Evolutionary conservation across 2,797 vertebrate genomes (phyloP).

Genomic region (Dendrocincla tyrannina): DNA sequence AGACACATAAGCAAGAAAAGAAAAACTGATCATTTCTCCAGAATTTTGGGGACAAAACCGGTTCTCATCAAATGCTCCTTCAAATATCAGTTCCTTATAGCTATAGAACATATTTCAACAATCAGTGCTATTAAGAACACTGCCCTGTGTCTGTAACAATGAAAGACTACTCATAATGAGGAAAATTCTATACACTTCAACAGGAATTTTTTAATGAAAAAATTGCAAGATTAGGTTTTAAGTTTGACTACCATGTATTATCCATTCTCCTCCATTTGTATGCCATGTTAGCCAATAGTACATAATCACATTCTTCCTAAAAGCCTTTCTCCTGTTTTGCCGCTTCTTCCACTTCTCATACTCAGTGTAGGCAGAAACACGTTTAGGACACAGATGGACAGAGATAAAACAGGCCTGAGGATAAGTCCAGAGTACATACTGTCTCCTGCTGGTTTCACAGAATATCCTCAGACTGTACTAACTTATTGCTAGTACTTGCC

Average conservation of each 20-base stretch:
- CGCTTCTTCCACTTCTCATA: neutral
- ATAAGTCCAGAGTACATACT: neutral
- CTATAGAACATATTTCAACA: neutral
- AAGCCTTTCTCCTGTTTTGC: neutral
- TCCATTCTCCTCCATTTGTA: neutral
- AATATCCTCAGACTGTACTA: neutral
- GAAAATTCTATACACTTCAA: neutral
- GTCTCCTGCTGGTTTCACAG: neutral
- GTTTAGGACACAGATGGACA: neutral
- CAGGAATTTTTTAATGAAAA: neutral
- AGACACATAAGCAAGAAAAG: neutral
- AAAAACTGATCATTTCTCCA: neutral
- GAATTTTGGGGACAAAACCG: neutral
- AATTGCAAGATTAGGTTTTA: neutral
- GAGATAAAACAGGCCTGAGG: neutral
- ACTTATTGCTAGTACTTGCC: neutral
- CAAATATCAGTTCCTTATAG: neutral
- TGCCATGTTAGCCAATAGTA: neutral
- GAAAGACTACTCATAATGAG: neutral
- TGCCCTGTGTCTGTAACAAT: neutral
- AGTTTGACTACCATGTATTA: rapidly evolving
- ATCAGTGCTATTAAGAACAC: neutral
- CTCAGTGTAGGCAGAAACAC: neutral
- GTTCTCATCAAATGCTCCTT: neutral
- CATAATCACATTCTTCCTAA: neutral